These are phyloP conservation scores for Entomyzon cyanotis DNA, from an alignment of 2,113 vertebrate species.

Conservation along the genomic window DNA sequence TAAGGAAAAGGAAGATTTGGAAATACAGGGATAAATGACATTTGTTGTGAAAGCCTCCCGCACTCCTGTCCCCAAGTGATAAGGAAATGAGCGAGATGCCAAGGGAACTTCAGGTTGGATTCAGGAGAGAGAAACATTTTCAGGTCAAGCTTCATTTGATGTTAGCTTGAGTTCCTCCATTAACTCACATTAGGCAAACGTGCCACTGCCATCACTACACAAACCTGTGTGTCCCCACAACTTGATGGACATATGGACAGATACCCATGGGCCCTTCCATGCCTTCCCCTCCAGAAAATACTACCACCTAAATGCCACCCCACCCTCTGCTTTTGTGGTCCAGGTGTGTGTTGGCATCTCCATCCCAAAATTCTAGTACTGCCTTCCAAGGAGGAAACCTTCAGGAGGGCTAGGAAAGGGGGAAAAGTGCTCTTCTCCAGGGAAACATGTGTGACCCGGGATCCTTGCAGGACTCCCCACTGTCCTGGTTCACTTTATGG, in stretches of 20 bases:
- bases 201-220: neutral
- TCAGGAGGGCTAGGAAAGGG: neutral
- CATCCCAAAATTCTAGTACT: too few species aligned
- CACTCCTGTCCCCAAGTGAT: constrained; percentile 2
- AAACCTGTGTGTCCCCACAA: accelerated
- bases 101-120: neutral
- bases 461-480: neutral
- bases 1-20: constrained; percentile 11
- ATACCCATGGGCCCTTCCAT: neutral
- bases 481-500: neutral
- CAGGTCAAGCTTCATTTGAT: neutral
- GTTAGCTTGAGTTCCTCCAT: neutral
- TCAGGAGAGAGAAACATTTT: constrained; percentile 5
- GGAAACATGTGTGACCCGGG: neutral
- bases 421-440: neutral
- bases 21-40: constrained; percentile 21
- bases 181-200: neutral
- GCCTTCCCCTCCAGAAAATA: neutral
- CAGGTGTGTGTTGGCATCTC: neutral
- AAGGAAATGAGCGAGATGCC: constrained; percentile 2
- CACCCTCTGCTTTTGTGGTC: accelerated
- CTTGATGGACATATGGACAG: neutral
- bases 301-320: neutral
- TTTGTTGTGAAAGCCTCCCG: constrained; percentile 22
- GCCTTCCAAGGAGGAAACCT: neutral